These are phyloP conservation scores for Zaprionus obscuricornis DNA, from an alignment of 2,888 invertebrate species.

Conservation along the genomic window DNA sequence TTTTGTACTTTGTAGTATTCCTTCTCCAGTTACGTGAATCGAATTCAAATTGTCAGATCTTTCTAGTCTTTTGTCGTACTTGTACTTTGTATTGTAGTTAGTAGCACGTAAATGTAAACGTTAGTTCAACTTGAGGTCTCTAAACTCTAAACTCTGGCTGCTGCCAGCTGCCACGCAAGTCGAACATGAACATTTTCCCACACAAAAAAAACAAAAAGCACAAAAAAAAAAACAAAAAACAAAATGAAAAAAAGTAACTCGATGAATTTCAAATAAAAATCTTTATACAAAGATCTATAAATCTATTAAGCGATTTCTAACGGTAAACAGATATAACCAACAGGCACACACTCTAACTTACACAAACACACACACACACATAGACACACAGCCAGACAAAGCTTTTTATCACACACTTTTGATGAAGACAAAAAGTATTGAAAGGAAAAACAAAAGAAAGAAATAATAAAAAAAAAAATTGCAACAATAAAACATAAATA, in stretches of 20 bases:
- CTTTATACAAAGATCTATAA: slow-evolving; percentile 35
- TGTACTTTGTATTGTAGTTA: too few relatives aligned
- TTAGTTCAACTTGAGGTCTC: slow-evolving; percentile 32
- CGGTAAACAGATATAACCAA: slow-evolving; percentile 20
- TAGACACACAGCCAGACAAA: slow-evolving; percentile 46
- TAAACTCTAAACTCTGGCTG: neutral
- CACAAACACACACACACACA: neutral
- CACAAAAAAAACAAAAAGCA: slow-evolving; percentile 6
- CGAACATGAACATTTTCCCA: too few relatives aligned
- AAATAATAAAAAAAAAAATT: slow-evolving; percentile 36
- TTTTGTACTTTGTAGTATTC: slow-evolving; percentile 47
- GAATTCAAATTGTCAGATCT: slow-evolving; percentile 69
- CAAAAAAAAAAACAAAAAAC: slow-evolving; percentile 1
- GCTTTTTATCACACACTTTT: slow-evolving; percentile 67
- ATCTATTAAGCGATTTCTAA: slow-evolving; percentile 43
- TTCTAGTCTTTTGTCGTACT: slow-evolving; percentile 74
- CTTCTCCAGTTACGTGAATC: slow-evolving; percentile 64
- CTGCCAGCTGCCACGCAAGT: too few relatives aligned
- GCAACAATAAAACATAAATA: slow-evolving; percentile 51
- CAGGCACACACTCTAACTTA: slow-evolving; percentile 1
- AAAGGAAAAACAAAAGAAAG: slow-evolving; percentile 44
- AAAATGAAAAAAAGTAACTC: slow-evolving; percentile 40
- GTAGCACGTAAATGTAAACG: slow-evolving; percentile 50
- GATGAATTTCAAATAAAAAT: slow-evolving; percentile 66
- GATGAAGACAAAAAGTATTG: slow-evolving; percentile 54